Conservation (phyloP, 2,113 vertebrate genomes). For the Psophia crepitans region DNA sequence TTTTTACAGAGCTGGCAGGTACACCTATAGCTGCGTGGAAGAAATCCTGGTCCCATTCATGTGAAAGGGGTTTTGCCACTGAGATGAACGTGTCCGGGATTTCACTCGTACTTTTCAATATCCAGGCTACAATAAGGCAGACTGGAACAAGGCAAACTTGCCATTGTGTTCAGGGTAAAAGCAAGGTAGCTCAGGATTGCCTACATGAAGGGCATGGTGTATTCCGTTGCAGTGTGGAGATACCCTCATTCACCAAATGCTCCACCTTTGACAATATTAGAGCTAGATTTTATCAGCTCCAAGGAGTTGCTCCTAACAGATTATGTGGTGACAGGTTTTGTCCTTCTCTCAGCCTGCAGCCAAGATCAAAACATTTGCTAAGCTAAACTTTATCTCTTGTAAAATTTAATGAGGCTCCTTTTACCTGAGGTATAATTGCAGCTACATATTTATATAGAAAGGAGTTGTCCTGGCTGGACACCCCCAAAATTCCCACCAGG, state of each 20-base stretch:
- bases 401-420: not conserved
- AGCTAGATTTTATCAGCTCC: not conserved
- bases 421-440: not conserved
- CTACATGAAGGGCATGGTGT: not conserved
- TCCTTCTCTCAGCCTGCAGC: not conserved
- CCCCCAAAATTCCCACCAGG: not conserved
- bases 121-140: not conserved
- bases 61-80: not conserved
- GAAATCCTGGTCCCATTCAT: not conserved
- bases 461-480: not conserved
- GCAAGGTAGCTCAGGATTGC: not conserved
- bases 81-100: not conserved
- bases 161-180: not conserved
- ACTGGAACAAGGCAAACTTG: not conserved
- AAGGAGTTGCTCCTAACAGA: not conserved
- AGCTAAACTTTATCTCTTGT: accelerated
- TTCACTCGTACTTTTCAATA: not conserved
- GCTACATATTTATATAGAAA: not conserved
- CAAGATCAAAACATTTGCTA: not conserved
- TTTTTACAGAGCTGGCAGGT: not conserved
- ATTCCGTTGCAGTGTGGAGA: not conserved
- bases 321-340: not conserved
- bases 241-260: not conserved
- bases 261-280: not conserved
- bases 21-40: not conserved